Percentiles rank a stretch among this genome's conserved stretches.
Conservation (phyloP, 2,888 invertebrate species). For the Strigamia transsilvanica region DNA sequence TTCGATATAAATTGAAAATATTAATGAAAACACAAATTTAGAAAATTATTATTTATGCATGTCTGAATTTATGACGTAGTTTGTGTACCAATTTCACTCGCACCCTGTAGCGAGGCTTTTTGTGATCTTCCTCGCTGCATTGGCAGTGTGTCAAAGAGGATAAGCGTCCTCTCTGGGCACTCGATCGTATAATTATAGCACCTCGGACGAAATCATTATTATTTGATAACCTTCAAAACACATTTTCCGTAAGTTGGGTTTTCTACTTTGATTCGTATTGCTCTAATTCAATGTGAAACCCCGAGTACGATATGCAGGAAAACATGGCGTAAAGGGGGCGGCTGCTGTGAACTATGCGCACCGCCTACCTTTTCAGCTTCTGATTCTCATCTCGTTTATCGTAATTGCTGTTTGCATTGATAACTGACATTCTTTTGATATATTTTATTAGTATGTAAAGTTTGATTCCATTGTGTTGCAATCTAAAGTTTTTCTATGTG, state of each 20-base stretch:
- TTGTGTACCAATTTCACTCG: neutral
- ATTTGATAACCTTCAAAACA: neutral
- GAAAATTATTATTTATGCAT: neutral
- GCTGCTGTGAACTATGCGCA: constrained; percentile 31
- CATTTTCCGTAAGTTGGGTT: neutral
- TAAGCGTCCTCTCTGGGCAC: constrained; percentile 28
- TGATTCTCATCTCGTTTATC: neutral
- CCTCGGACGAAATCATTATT: constrained; percentile 13
- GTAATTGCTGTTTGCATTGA: neutral
- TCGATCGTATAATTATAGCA: neutral
- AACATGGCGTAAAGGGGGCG: constrained; percentile 44
- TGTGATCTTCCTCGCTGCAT: constrained; percentile 9
- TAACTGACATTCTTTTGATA: neutral
- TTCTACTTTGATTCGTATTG: neutral
- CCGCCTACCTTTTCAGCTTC: constrained; percentile 14
- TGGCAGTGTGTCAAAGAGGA: constrained; percentile 22
- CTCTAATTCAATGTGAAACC: neutral
- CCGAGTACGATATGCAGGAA: neutral
- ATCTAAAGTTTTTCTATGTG: neutral
- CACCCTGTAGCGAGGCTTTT: neutral
- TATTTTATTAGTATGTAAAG: neutral
- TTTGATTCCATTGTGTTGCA: neutral
- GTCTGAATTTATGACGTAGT: neutral
- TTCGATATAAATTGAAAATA: neutral
- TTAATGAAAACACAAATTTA: neutral